These are phyloP conservation scores for Drosophila kanapiae DNA, from an alignment of 1,140 invertebrate species.

Conservation along the genomic window DNA sequence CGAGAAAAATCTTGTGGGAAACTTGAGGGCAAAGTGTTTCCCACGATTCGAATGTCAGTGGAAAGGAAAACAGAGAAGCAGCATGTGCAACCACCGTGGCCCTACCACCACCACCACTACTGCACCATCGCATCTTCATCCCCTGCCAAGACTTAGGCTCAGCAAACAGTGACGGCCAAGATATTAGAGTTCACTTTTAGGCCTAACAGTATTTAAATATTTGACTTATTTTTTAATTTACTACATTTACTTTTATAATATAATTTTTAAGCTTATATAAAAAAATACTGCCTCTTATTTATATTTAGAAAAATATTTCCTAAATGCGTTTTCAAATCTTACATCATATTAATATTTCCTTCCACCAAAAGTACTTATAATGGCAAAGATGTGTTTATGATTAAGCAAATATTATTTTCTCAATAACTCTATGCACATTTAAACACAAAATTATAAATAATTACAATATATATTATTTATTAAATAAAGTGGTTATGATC, in stretches of 20 bases:
- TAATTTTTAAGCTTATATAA: too few relatives aligned
- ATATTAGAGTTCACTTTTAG: background rate
- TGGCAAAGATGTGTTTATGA: background rate
- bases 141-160: constrained; percentile 57
- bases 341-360: background rate
- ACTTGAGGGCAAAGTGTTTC: constrained; percentile 85
- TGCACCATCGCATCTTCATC: constrained; percentile 66
- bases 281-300: too few relatives aligned
- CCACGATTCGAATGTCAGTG: constrained; percentile 84
- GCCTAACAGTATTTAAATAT: background rate
- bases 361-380: background rate
- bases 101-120: constrained; percentile 42
- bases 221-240: too few relatives aligned
- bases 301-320: background rate
- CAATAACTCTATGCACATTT: too few relatives aligned
- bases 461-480: background rate
- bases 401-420: background rate
- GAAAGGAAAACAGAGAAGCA: constrained; percentile 77
- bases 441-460: too few relatives aligned
- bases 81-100: constrained; percentile 71
- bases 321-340: background rate
- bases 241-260: too few relatives aligned
- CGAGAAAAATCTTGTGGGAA: constrained; percentile 85
- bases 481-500: too few relatives aligned
- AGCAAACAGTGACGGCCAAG: background rate